Conservation (phyloP, 2,797 vertebrate species). For the Danionella dracula region DNA sequence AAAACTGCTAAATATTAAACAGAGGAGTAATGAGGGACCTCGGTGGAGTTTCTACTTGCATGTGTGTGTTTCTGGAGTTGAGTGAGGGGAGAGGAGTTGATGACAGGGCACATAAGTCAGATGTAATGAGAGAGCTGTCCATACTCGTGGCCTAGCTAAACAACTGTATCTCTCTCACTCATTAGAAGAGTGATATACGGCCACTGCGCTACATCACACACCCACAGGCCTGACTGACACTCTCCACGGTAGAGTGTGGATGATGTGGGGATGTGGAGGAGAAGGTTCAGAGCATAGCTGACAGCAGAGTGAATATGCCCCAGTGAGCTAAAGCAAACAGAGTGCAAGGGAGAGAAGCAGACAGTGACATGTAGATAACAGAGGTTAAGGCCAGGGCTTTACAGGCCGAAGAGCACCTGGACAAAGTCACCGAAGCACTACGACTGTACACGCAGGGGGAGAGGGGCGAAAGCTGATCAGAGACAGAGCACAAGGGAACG, state of each 20-base stretch:
- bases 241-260: not conserved
- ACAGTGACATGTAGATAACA: conserved; percentile 69
- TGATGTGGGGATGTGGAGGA: conserved; percentile 42
- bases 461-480: conserved; percentile 67
- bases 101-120: conserved; percentile 47
- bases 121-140: conserved; percentile 42
- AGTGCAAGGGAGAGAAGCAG: conserved; percentile 48
- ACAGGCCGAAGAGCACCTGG: conserved; percentile 60
- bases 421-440: conserved; percentile 44
- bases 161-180: conserved; percentile 3
- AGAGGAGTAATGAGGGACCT: conserved; percentile 2
- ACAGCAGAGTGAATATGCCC: conserved; percentile 51
- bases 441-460: conserved; percentile 23
- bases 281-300: conserved; percentile 33
- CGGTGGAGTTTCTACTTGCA: not conserved
- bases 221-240: conserved; percentile 13
- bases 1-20: conserved; percentile 31
- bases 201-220: conserved; percentile 1
- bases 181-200: conserved; percentile 25
- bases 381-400: conserved; percentile 62
- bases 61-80: conserved; percentile 11
- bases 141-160: not conserved
- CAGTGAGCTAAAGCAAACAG: conserved; percentile 59
- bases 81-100: conserved; percentile 34
- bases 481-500: conserved; percentile 55